Base-by-base conservation (phyloP, 2,888 invertebrate genomes). In the Micoletzkya japonica region DNA sequence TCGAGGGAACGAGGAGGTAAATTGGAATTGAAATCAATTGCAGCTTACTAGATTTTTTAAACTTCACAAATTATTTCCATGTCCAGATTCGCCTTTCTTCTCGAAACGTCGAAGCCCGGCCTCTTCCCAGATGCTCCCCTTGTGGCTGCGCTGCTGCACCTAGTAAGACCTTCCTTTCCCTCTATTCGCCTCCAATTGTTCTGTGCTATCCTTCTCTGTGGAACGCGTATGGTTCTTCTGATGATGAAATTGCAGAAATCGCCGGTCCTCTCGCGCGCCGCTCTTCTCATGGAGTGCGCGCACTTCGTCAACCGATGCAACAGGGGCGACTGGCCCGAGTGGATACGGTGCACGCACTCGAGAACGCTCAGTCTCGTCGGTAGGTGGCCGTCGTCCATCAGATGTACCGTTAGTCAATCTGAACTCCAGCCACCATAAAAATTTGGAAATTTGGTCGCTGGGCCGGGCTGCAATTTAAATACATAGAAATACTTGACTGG, bases 221-320 rank as follows among this genome's bases (percentile, higher is more conserved):
- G n/a, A n/a, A n/a, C n/a, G n/a, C n/a, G n/a, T n/a, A n/a, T n/a
- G n/a, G n/a, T n/a, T n/a, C n/a, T n/a, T n/a, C n/a, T n/a, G n/a
- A n/a, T n/a, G n/a, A n/a, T n/a, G 17, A 87, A 87, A 54, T 86
- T 93, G 91, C 92, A 97, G 37, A 92, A 95, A 86, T 94, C 97
- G 0, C 95, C 97, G 0, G 91, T 97, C 0, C 92, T 96, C 0
- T 91, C 95, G 0, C 89, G 96, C 85, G 97, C 98, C 3, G 91
- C 93, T 0, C 90, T 97, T 68, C 88, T 97, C 7, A 87, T 99
- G 73, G 98, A 99, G 87, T 96, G 96, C 86, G 92, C 95, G 0
- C 92, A 95, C 86, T 92, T 97, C 80, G 96, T 99, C 1, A 95
- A 97, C 85, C 91, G 93, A 77, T 99, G 98, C 87, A 98, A 97